Evolutionary conservation across 2,113 vertebrate species (phyloP).

Genomic region (Dipodomys ordii): DNA sequence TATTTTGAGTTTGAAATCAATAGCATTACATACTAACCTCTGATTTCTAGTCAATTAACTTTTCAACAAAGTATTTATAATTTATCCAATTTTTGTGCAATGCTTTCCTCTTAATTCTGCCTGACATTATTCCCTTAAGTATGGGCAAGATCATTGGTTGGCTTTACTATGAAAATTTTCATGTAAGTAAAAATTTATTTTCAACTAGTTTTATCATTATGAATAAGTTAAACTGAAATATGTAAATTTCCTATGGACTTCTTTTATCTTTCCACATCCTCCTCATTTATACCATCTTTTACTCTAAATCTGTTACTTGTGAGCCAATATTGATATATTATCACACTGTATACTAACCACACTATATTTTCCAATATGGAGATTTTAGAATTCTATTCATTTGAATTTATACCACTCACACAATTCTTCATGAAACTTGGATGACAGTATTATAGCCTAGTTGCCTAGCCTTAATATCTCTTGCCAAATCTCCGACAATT

Average conservation of each 20-base stretch:
- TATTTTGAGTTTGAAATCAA: not conserved
- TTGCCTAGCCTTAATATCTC: not conserved
- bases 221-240: not conserved
- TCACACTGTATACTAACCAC: too few species aligned
- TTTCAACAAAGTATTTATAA: not conserved
- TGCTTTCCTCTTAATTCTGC: not conserved
- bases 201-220: not conserved
- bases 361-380: not conserved
- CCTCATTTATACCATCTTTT: not conserved
- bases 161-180: not conserved
- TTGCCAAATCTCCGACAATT: not conserved
- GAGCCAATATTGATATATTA: not conserved
- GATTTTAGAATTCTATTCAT: not conserved
- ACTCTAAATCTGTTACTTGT: not conserved
- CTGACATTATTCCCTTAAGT: not conserved
- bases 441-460: not conserved
- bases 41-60: not conserved
- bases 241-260: not conserved
- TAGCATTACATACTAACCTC: not conserved
- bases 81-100: not conserved
- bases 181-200: not conserved
- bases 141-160: rapidly evolving
- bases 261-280: rapidly evolving
- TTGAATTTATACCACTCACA: not conserved
- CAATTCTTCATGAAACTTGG: too few species aligned